A percentile compares a stretch with the other conserved stretches of the same genome.
phyloP scores from a whole-genome alignment of 2,797 vertebrate genomes.

The Pagetopsis macropterus region DNA sequence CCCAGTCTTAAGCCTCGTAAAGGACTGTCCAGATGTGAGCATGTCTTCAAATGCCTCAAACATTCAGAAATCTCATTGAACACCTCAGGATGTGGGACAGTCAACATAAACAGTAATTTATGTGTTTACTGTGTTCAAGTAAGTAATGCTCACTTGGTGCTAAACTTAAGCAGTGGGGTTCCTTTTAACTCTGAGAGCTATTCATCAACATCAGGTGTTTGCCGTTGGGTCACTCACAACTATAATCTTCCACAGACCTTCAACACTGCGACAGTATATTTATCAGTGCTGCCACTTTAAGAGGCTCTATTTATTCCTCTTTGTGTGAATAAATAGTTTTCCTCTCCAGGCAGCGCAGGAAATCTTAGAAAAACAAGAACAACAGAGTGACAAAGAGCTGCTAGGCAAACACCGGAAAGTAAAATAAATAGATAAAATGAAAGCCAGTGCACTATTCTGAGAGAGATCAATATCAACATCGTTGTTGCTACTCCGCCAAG shows the following conservation, averaged over 20 bases:
- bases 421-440: constrained; percentile 23
- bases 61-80: constrained; percentile 32
- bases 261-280: constrained; percentile 27
- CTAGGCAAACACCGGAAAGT: constrained; percentile 50
- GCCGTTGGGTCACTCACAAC: constrained; percentile 20
- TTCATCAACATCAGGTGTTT: constrained; percentile 45
- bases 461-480: constrained; percentile 33
- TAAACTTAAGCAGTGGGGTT: constrained; percentile 38
- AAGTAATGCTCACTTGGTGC: constrained; percentile 19
- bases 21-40: constrained; percentile 64
- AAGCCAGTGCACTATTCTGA: constrained; percentile 34
- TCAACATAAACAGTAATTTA: constrained; percentile 57
- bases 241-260: constrained; percentile 42
- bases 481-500: constrained; percentile 3
- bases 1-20: constrained; percentile 57
- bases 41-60: constrained; percentile 47
- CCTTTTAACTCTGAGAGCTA: constrained; percentile 52
- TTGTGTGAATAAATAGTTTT: constrained; percentile 15
- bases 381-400: constrained; percentile 37
- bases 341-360: background rate
- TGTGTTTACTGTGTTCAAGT: constrained; percentile 67
- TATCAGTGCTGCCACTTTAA: constrained; percentile 8
- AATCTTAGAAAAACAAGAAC: constrained; percentile 18
- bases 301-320: constrained; percentile 24
- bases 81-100: constrained; percentile 59